Conservation (phyloP, 1,140 invertebrate genomes). For the Lasioglossum albipes region DNA sequence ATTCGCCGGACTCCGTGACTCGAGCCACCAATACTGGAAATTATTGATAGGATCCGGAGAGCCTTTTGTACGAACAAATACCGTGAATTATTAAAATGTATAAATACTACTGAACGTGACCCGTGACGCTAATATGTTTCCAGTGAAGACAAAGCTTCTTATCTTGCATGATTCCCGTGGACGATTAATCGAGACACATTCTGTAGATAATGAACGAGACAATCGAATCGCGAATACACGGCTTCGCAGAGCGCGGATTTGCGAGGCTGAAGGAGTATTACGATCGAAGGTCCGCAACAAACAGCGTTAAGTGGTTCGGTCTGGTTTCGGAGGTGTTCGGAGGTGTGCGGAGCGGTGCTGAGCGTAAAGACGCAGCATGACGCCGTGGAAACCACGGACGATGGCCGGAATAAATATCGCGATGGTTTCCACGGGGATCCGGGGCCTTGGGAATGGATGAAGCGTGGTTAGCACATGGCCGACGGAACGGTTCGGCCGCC, state of each 20-base stretch:
- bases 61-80: too few relatives aligned
- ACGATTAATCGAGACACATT: too few relatives aligned
- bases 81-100: too few relatives aligned
- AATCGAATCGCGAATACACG: background rate
- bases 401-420: conserved; percentile 70
- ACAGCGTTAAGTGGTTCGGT: conserved; percentile 48
- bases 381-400: conserved; percentile 62
- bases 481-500: conserved; percentile 42
- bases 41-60: too few relatives aligned
- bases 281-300: conserved; percentile 3
- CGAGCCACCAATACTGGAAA: too few relatives aligned
- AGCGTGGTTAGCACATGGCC: conserved; percentile 53
- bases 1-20: conserved; percentile 1
- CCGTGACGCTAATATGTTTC: too few relatives aligned
- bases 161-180: too few relatives aligned
- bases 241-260: background rate
- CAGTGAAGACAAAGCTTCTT: too few relatives aligned
- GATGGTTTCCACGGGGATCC: conserved; percentile 39
- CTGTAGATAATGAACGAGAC: too few relatives aligned
- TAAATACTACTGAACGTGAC: too few relatives aligned
- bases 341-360: too few relatives aligned
- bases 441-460: conserved; percentile 39
- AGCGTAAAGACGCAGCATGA: background rate
- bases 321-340: too few relatives aligned
- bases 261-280: background rate